phyloP scores from a whole-genome alignment of 2,888 invertebrate genomes.

The Amaurobius ferox region DNA sequence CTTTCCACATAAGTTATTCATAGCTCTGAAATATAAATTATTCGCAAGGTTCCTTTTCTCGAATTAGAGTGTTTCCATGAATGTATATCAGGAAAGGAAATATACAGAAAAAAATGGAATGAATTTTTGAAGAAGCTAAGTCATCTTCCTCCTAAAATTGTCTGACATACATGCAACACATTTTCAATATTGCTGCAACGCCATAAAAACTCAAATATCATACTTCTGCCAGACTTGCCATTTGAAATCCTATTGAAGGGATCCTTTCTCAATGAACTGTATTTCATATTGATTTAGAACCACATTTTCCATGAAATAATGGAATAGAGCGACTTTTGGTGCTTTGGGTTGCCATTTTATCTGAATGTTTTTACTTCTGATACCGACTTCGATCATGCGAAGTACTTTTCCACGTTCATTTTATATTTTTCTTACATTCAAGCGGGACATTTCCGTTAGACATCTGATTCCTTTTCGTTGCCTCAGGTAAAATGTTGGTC shows the following conservation, averaged over 20 bases:
- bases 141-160: constrained; percentile 3
- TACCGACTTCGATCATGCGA: constrained; percentile 12
- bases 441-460: constrained; percentile 29
- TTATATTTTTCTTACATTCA: constrained; percentile 31
- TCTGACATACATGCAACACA: background rate
- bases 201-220: background rate
- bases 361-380: background rate
- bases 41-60: background rate
- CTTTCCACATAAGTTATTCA: constrained; percentile 1
- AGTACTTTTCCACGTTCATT: constrained; percentile 21
- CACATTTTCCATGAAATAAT: constrained; percentile 21
- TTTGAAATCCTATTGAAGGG: constrained; percentile 14
- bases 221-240: background rate
- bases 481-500: constrained; percentile 21
- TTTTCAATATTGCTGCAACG: background rate
- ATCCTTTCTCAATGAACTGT: background rate
- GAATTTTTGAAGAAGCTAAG: background rate
- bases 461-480: constrained; percentile 35
- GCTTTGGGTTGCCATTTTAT: constrained; percentile 17
- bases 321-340: constrained; percentile 7
- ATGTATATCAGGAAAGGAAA: background rate
- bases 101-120: background rate
- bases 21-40: constrained; percentile 2
- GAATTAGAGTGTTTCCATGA: background rate
- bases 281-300: constrained; percentile 19